Evolutionary conservation across 2,113 vertebrate genomes (phyloP), one percentile per base, ranked within the genome.

Genomic region (Pao palembangensis): DNA sequence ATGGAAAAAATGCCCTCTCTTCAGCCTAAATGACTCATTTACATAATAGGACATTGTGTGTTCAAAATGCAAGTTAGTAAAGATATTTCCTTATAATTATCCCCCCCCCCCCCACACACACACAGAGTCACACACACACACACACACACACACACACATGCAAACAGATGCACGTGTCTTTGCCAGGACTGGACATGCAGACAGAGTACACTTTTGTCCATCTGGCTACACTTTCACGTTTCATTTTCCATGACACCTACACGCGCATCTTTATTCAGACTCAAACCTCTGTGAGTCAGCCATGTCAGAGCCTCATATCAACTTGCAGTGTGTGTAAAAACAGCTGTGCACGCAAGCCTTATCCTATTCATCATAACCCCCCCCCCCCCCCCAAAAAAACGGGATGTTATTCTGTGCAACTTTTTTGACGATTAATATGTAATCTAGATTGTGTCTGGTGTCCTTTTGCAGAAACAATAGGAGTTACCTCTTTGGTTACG

Each of bases 381-480:
- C 21, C 21, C 21, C 21, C 21, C 21, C 21, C 21, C 21, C 28
- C 28, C 28, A 6, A 31, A 31, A 31, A 31, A 31, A 31, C 28
- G 28, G 2, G 28, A 31, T 31, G 5, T 31, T 31, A 7, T 31
- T 31, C 28, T 5, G 28, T 6, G 8, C 2, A 31, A 31, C 28
- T 31, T 31, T 31, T 31, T 31, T 8, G 5, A 31, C 28, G 5
- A 8, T 31, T 31, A 31, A 31, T 31, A 31, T 31, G 23, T 19
- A 20, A 20, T 20, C 18, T 17, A 3, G 8, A 8, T 34, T 20
- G 61, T 17, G 43, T 55, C 63, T 47, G 18, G 16, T 59, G 65
- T 80, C 76, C 78, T 74, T 78, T 71, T 55, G 28, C 42, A 17
- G 66, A 61, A 66, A 83, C 82, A 84, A 85, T 74, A 61, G 62